These are phyloP conservation scores for Alligator mississippiensis DNA, from an alignment of 2,113 vertebrate genomes.

Conservation along the genomic window DNA sequence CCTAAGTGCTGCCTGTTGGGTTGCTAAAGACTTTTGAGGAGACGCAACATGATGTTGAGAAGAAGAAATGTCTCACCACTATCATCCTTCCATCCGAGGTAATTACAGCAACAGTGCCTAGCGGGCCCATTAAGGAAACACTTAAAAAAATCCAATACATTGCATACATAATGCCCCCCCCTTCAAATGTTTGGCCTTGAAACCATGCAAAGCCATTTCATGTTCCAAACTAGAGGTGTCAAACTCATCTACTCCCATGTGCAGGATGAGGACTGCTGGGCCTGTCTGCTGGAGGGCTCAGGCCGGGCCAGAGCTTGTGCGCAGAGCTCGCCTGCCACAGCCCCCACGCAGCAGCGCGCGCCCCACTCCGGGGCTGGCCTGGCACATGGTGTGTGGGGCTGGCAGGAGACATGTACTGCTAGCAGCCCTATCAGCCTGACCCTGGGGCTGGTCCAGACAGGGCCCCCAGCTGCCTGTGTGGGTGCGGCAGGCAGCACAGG, in stretches of 20 bases:
- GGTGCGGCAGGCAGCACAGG: neutral
- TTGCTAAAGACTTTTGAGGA: neutral
- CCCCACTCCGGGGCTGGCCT: no score
- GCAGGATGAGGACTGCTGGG: neutral
- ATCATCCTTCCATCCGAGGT: slow-evolving; percentile 99
- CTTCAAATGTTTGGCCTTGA: neutral
- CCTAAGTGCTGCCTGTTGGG: neutral
- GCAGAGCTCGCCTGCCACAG: no score
- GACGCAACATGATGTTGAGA: neutral
- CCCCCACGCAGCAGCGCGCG: no score
- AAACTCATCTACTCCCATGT: no score
- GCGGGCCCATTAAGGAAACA: slow-evolving; percentile 76
- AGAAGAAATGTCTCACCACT: slow-evolving; percentile 83
- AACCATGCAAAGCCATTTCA: neutral
- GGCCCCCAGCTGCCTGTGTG: no score
- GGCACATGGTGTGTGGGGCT: no score
- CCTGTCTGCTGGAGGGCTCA: neutral
- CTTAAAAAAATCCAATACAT: neutral
- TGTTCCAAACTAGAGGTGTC: neutral
- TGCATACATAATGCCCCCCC: neutral
- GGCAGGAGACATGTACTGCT: no score
- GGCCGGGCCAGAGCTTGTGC: no score
- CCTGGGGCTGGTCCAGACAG: no score
- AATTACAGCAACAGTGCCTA: slow-evolving; percentile 96
- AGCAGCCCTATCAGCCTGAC: no score